Evolutionary conservation across 2,888 invertebrate genomes (phyloP).

Genomic region (Anodontia alba): DNA sequence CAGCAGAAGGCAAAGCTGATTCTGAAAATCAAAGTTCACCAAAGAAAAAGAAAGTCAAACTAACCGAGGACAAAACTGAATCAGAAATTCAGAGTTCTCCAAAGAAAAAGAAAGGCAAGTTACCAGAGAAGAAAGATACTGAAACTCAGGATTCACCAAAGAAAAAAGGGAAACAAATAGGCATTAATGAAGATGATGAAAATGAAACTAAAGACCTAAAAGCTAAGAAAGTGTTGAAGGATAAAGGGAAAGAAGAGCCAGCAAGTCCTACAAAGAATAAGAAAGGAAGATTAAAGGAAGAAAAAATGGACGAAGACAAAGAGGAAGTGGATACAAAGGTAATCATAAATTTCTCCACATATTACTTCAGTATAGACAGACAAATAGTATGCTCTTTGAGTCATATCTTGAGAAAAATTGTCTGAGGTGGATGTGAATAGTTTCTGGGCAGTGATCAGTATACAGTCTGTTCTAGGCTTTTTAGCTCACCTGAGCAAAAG

Average conservation of each 20-base stretch:
- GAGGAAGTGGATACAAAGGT: constrained; percentile 21
- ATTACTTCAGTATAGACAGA: too few relatives aligned
- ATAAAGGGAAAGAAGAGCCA: constrained; percentile 1
- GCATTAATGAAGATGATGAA: background rate
- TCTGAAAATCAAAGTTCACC: background rate
- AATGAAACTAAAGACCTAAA: background rate
- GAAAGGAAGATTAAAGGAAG: constrained; percentile 33
- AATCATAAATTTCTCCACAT: too few relatives aligned
- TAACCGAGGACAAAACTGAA: background rate
- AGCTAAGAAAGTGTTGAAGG: background rate
- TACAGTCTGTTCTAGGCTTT: too few relatives aligned
- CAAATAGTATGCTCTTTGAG: too few relatives aligned
- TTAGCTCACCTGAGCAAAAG: too few relatives aligned
- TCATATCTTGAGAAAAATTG: too few relatives aligned
- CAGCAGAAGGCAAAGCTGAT: background rate
- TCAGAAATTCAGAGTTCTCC: constrained; percentile 15
- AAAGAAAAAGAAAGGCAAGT: constrained; percentile 40
- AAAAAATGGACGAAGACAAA: constrained; percentile 37
- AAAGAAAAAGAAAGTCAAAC: constrained; percentile 16
- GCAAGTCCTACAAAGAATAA: background rate
- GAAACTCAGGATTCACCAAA: background rate
- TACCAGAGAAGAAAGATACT: background rate
- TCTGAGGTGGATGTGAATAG: too few relatives aligned
- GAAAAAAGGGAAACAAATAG: background rate
- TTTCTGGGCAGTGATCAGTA: too few relatives aligned